Evolutionary conservation across 2,797 vertebrate species (phyloP).

Genomic region (Ispidina lecontei): DNA sequence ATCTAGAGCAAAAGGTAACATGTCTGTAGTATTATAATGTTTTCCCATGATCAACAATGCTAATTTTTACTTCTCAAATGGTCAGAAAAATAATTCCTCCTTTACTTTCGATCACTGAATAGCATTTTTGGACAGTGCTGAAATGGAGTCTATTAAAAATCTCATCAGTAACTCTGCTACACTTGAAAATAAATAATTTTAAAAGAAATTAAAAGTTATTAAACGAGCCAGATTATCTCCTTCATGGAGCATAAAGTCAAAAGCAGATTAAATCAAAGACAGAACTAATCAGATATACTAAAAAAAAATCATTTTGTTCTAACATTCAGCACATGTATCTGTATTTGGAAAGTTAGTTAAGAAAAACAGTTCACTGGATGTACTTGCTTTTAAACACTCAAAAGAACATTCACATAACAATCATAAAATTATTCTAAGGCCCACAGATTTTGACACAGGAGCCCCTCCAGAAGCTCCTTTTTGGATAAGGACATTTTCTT

Average conservation of each 20-base stretch:
- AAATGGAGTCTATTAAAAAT: slow-evolving; percentile 28
- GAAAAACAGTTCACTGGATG: neutral
- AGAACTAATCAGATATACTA: neutral
- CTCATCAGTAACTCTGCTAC: neutral
- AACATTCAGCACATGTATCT: neutral
- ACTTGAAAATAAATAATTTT: slow-evolving; percentile 28
- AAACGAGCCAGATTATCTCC: slow-evolving; percentile 31
- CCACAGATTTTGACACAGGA: neutral
- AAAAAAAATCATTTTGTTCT: slow-evolving; percentile 23
- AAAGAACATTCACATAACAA: neutral
- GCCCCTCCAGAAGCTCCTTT: neutral
- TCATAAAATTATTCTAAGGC: neutral
- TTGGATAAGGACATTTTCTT: neutral
- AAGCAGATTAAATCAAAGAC: slow-evolving; percentile 15
- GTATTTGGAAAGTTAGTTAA: slow-evolving; percentile 14
- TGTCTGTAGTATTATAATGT: neutral
- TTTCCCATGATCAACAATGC: neutral
- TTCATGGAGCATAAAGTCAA: slow-evolving; percentile 43
- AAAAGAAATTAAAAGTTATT: slow-evolving; percentile 42
- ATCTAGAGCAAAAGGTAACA: neutral
- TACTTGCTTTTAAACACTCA: neutral
- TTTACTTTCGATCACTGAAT: slow-evolving; percentile 9
- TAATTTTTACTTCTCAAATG: slow-evolving; percentile 28
- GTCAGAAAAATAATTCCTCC: neutral
- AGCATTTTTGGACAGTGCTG: neutral